Evolutionary conservation across 1,140 invertebrate species (phyloP), one percentile per base, ranked within the genome.

Genomic region (Drosophila trapezifrons): DNA sequence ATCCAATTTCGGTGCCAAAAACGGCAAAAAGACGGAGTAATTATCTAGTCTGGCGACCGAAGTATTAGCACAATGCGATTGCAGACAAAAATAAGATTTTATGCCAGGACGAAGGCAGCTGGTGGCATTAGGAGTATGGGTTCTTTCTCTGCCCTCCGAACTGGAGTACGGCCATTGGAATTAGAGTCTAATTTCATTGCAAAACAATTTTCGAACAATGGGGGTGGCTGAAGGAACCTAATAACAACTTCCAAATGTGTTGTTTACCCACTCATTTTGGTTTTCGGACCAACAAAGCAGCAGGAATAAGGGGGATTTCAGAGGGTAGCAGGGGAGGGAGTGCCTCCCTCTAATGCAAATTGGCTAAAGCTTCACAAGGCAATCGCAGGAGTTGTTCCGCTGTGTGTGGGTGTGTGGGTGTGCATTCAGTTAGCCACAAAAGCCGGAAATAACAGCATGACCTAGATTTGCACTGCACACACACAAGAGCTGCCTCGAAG

Each of bases 381-480:
- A 76, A 86, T 86, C 57, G 62, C 51, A 66, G 65, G 46, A 49
- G 35, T 71, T 58, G 58, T 62, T 43, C 29, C 58, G 43, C 12
- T 18, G 15, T 42, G 51, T 47, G 12, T 55, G 42, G 18, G 56
- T 54, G n/a, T 40, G 18, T 49, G 46, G 38, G 17, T 67, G 40
- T 76, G 80, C 45, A 46, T 71, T 77, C 52, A 63, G 58, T 71
- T 75, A 59, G 66, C 71, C 79, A 86, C 76, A 86, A 83, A 72
- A 80, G 67, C 84, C 79, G 83, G 83, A 86, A 87, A 86, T 89
- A 86, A 77, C 66, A 83, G 76, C 59, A 76, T 86, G 84, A 86
- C 84, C 84, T 45, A 87, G 76, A 83, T 86, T 83, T 71, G 51
- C 84, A 77, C 15, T 42, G 49, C 37, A 62, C 57, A 20, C 45